Evolutionary conservation across 1,140 invertebrate genomes (phyloP), one percentile per base, ranked within the genome.

Genomic region (Trichogramma pretiosum): DNA sequence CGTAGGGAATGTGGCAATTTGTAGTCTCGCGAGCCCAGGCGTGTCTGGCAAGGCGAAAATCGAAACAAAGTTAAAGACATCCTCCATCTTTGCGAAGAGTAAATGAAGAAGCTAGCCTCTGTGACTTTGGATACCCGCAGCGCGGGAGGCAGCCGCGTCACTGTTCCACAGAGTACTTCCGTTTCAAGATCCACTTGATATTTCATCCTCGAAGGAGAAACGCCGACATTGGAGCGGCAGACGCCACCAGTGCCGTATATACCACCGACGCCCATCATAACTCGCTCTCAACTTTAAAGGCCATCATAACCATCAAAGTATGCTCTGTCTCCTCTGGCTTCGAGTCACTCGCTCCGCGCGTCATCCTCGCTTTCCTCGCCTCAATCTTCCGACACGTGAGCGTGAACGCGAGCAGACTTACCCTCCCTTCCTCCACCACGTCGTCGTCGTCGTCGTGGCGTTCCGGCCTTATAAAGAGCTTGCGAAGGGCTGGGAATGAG

Each of bases 281-380:
- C 53, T 55, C 35, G 46, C 39, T 49, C 38, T n/a, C 38, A 46
- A 52, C 49, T 51, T 52, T 55, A 52, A 55, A 55, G 53, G 41
- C 44, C 46, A 28, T 49, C 42, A 19, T 48, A 52, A 42, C 46
- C n/a, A 34, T 22, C 47, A 37, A 41, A 45, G 37, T 46, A 37
- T 28, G 19, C 43, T 40, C 37, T 34, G 5, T 5, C 24, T 28
- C 5, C 24, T 28, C 5, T 11, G 5, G 24, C 26, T 26, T 10
- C 33, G 5, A 14, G 3, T 28, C 5, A 5, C 24, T 5, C 24
- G 5, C 5, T 28, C 24, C 5, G 11, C 11, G 24, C 24, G 5
- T 5, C 24, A 16, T 33, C 37, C 24, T 40, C 37, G 35, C 32
- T 34, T 42, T 14, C 26, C 13, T 19, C 10, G 9, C 24, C 46